A percentile compares a stretch with the other conserved stretches of the same genome.
Evolutionary conservation across 2,888 invertebrate genomes (phyloP).

Genomic region (Dendrolimus pini): DNA sequence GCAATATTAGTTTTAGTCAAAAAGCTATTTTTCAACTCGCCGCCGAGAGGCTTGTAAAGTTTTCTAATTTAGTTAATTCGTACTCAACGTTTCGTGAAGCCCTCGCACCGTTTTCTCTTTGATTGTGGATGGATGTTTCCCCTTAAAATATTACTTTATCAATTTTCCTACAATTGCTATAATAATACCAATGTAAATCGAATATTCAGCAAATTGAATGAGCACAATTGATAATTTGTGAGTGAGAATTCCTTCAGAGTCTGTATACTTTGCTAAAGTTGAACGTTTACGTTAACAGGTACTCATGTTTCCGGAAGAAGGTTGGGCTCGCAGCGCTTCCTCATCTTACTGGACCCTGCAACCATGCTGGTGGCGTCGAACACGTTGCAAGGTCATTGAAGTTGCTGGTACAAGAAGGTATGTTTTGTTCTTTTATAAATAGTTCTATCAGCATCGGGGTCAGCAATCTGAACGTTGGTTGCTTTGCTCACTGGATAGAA

Average conservation of each 20-base stretch:
- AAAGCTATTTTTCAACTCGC: constrained; percentile 71
- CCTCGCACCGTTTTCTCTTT: constrained; percentile 31
- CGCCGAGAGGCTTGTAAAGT: constrained; percentile 67
- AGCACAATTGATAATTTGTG: neutral
- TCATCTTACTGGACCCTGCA: constrained; percentile 92
- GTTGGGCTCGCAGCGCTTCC: constrained; percentile 91
- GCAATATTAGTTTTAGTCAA: constrained; percentile 74
- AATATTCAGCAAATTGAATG: neutral
- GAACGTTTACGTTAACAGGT: constrained; percentile 72
- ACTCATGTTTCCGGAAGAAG: constrained; percentile 90
- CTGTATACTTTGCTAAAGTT: neutral
- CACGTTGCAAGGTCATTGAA: constrained; percentile 89
- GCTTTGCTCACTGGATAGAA: too few relatives aligned
- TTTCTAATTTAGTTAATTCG: constrained; percentile 73
- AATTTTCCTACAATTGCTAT: constrained; percentile 35
- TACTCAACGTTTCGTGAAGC: constrained; percentile 49
- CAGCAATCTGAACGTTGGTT: too few relatives aligned
- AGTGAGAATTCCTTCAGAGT: neutral
- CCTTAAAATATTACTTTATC: constrained; percentile 36
- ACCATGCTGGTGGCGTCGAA: constrained; percentile 91
- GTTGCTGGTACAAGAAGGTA: constrained; percentile 86
- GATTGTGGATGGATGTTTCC: constrained; percentile 41
- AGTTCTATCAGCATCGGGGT: too few relatives aligned
- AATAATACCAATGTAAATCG: constrained; percentile 37
- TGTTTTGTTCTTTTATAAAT: constrained; percentile 1